Conservation (phyloP, 2,113 vertebrate genomes). For the Tyrannus savana region DNA sequence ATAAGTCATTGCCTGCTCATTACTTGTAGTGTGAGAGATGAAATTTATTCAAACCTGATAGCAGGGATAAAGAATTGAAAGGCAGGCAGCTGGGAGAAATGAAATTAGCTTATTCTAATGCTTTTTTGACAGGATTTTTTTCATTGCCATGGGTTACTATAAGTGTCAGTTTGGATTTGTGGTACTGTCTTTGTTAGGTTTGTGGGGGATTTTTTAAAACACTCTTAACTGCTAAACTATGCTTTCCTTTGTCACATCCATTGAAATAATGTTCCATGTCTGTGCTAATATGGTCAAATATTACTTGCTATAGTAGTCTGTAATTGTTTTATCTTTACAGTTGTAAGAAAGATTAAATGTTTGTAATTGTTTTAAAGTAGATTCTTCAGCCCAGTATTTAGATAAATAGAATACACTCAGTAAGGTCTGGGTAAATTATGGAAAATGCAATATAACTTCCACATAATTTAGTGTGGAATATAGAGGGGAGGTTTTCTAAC, state of each 20-base stretch:
- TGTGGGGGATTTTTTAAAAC: constrained; percentile 29
- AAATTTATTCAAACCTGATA: constrained; percentile 83
- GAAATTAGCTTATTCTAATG: constrained; percentile 80
- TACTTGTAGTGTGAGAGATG: constrained; percentile 78
- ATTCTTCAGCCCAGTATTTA: constrained; percentile 28
- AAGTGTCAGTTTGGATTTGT: constrained; percentile 72
- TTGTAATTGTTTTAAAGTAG: constrained; percentile 37
- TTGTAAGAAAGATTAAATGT: constrained; percentile 52
- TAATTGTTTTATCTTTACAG: constrained; percentile 66
- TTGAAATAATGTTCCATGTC: constrained; percentile 28
- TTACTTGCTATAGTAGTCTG: constrained; percentile 45
- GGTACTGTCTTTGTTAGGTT: constrained; percentile 67
- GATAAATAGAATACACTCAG: constrained; percentile 25
- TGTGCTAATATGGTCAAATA: constrained; percentile 32
- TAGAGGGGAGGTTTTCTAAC: constrained; percentile 57
- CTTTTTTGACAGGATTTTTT: constrained; percentile 69
- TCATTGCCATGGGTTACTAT: constrained; percentile 62
- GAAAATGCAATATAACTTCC: constrained; percentile 29
- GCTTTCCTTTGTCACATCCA: constrained; percentile 6
- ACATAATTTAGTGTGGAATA: constrained; percentile 50
- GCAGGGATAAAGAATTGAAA: constrained; percentile 79
- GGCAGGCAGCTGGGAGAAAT: constrained; percentile 76
- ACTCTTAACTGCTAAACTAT: constrained; percentile 54
- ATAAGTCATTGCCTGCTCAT: constrained; percentile 84
- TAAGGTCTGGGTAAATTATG: constrained; percentile 29